These are phyloP conservation scores for Typhlichthys eigenmanni DNA, from an alignment of 2,797 vertebrate genomes.

Conservation along the genomic window DNA sequence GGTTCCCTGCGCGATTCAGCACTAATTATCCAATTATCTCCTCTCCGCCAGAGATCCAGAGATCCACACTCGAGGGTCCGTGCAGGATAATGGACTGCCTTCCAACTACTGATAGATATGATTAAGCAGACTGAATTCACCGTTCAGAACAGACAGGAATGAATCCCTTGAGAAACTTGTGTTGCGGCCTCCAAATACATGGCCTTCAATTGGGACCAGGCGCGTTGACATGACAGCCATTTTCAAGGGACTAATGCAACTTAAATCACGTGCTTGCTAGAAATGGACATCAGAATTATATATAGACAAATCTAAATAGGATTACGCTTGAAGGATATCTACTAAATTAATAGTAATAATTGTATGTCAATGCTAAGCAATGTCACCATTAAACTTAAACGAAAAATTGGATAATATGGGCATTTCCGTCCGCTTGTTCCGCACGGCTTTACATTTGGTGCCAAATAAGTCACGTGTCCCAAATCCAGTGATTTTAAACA, in stretches of 20 bases:
- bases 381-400: too few relatives aligned
- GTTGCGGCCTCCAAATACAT: conserved; percentile 16
- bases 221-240: conserved; percentile 14
- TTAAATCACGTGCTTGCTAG: too few relatives aligned
- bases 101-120: conserved; percentile 58
- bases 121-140: conserved; percentile 55
- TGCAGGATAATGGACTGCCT: conserved; percentile 45
- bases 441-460: too few relatives aligned
- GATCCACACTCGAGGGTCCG: conserved; percentile 44
- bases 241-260: neutral
- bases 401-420: too few relatives aligned
- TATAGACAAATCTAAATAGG: too few relatives aligned
- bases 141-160: conserved; percentile 20
- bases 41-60: conserved; percentile 40
- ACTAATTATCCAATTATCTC: conserved; percentile 78
- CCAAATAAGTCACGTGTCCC: too few relatives aligned
- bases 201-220: conserved; percentile 15
- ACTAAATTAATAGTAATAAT: too few relatives aligned
- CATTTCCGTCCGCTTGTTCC: too few relatives aligned
- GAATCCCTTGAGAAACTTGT: conserved; percentile 49
- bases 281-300: too few relatives aligned
- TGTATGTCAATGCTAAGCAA: too few relatives aligned
- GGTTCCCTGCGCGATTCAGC: conserved; percentile 62
- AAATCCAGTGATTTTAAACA: too few relatives aligned
- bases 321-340: too few relatives aligned